Base-by-base conservation (phyloP, 2,113 vertebrate genomes). In the Aegithalos caudatus region DNA sequence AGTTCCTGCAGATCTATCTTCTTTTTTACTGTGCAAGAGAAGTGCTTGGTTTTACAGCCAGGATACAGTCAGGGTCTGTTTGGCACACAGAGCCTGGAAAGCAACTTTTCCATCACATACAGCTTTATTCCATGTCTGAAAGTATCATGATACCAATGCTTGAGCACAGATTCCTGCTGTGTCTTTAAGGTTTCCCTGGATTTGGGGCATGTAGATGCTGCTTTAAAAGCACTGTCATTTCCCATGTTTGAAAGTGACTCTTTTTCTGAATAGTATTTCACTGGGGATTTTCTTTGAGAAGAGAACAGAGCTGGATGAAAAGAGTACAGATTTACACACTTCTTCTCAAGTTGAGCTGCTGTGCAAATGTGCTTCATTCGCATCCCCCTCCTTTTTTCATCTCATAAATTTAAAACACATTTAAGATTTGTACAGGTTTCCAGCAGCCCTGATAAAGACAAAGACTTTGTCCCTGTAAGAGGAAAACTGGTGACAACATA, bases 211-310 rank as follows among this genome's bases (percentile, higher is more conserved):
- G 71, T 80, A 69, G 78, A 31, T 85, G 87, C 48, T 65, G 65
- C 87, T 94, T 93, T 86, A 64, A 91, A 95, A 85, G 74, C 44
- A 69, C 79, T 95, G 69, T 81, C 61, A 83, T 64, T 88, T 91
- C 73, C 73, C 0, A 1, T 84, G 76, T 92, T 92, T 94, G 93
- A 95, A 95, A 94, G 90, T 95, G 81, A 69, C 84, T 96, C 69
- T 54, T 81, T 94, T 94, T 74, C 86, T 91, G 86, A 95, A 45
- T 74, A 76, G 48, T 79, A 72, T 88, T 88, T 91, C 96, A 95
- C 84, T 70, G 79, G 94, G 92, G 90, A 95, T 88, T 95, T 94
- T 92, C 90, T 94, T 69, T 83, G 84, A 88, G 90, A 73, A 58
- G 84, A 76, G 87, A 97, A 82, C 71, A 70, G 87, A 94, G 71